These are phyloP conservation scores for Alouatta palliata DNA, from an alignment of 2,113 vertebrate genomes.

Conservation along the genomic window DNA sequence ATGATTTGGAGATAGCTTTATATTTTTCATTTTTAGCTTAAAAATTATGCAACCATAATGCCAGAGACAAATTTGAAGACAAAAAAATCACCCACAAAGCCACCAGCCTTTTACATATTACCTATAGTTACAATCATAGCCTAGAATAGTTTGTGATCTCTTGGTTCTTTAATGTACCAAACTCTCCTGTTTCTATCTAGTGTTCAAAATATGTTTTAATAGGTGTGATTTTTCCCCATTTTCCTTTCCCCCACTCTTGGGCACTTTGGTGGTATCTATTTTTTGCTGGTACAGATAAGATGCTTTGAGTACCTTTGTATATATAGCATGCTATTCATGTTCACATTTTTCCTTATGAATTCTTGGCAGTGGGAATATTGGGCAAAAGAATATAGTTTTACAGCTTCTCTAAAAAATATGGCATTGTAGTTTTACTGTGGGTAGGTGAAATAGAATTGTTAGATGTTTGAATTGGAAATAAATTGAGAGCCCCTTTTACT, in stretches of 20 bases:
- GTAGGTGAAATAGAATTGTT: slow-evolving; percentile 1
- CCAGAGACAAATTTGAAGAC: slow-evolving; percentile 19
- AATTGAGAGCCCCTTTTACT: background rate
- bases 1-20: slow-evolving; percentile 43
- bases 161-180: slow-evolving; percentile 48
- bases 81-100: slow-evolving; percentile 12
- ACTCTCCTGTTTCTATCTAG: background rate
- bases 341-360: slow-evolving; percentile 40
- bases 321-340: slow-evolving; percentile 24
- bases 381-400: background rate
- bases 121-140: slow-evolving; percentile 23
- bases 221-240: background rate
- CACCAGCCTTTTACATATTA: slow-evolving; percentile 37
- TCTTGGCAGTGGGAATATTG: background rate
- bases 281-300: background rate
- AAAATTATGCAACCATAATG: slow-evolving; percentile 39
- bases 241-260: background rate
- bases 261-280: background rate
- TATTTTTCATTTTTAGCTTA: slow-evolving; percentile 61
- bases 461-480: slow-evolving; percentile 15
- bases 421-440: background rate
- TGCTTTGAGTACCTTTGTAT: slow-evolving; percentile 1
- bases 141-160: slow-evolving; percentile 42
- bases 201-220: slow-evolving; percentile 32
- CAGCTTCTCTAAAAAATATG: background rate